These are phyloP conservation scores for Ctena decussata DNA, from an alignment of 2,888 invertebrate genomes.

Conservation along the genomic window DNA sequence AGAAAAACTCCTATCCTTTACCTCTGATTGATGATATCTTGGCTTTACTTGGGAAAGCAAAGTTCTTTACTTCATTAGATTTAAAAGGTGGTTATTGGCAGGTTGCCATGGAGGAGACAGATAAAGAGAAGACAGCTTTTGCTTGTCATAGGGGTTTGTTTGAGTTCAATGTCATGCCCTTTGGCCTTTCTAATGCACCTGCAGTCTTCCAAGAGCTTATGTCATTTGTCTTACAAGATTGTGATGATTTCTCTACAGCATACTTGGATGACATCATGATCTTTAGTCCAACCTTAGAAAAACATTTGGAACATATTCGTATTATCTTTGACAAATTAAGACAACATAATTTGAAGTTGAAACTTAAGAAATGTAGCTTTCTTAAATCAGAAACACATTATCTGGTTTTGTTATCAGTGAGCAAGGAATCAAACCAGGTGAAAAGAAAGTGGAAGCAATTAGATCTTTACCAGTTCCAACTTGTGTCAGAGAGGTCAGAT, in stretches of 20 bases:
- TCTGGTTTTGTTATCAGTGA: slow-evolving; percentile 34
- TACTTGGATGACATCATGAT: slow-evolving; percentile 54
- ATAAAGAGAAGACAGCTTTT: slow-evolving; percentile 57
- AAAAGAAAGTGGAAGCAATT: slow-evolving; percentile 37
- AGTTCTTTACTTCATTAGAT: slow-evolving; percentile 32
- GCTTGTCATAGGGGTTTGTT: slow-evolving; percentile 24
- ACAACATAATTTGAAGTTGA: slow-evolving; percentile 36
- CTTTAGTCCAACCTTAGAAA: slow-evolving; percentile 37
- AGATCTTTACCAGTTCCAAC: slow-evolving; percentile 36
- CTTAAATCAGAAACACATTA: slow-evolving; percentile 41
- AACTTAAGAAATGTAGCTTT: slow-evolving; percentile 51
- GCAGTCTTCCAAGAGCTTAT: slow-evolving; percentile 40
- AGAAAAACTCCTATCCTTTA: slow-evolving; percentile 29
- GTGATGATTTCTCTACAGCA: slow-evolving; percentile 33
- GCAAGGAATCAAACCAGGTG: slow-evolving; percentile 41
- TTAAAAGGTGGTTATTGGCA: slow-evolving; percentile 48
- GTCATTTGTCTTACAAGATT: slow-evolving; percentile 39
- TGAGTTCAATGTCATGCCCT: not conserved
- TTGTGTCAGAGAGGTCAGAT: slow-evolving; percentile 26
- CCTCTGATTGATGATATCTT: slow-evolving; percentile 35
- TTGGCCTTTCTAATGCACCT: slow-evolving; percentile 43
- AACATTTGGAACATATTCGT: slow-evolving; percentile 49
- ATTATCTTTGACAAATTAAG: slow-evolving; percentile 44
- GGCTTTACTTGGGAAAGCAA: slow-evolving; percentile 28
- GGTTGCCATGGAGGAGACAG: slow-evolving; percentile 39